Evolutionary conservation across 2,888 invertebrate species (phyloP).

Genomic region (Emmelina monodactyla): DNA sequence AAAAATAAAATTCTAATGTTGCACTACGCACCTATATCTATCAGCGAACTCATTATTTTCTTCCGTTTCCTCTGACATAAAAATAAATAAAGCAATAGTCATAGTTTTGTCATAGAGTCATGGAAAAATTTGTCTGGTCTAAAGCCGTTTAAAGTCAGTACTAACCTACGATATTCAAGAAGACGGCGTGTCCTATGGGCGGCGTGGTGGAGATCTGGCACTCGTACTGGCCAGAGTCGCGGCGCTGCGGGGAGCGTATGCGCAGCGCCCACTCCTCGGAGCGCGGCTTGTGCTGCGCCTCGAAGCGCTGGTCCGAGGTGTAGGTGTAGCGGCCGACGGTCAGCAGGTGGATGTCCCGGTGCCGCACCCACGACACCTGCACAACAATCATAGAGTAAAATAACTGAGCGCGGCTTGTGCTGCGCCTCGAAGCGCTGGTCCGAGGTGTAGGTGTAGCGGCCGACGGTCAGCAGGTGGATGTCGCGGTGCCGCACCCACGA

Average conservation of each 20-base stretch:
- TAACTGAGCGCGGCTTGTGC: conserved; percentile 83
- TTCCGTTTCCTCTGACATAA: too few species aligned
- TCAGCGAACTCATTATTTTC: too few species aligned
- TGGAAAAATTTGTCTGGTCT: too few species aligned
- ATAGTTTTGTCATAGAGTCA: too few species aligned
- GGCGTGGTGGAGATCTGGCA: conserved; percentile 93
- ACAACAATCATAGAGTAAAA: too few species aligned
- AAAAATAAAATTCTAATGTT: too few species aligned
- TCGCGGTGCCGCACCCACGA: conserved; percentile 93
- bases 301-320: conserved; percentile 82
- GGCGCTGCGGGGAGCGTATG: conserved; percentile 71
- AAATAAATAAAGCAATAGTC: too few species aligned
- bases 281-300: conserved; percentile 82
- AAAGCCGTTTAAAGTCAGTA: conserved; percentile 6
- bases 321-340: conserved; percentile 91
- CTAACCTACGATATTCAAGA: conserved; percentile 85
- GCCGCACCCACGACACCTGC: conserved; percentile 92
- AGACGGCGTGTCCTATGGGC: conserved; percentile 83
- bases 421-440: conserved; percentile 84
- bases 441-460: conserved; percentile 85
- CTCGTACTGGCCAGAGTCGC: conserved; percentile 88
- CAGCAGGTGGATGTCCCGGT: conserved; percentile 88
- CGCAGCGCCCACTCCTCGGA: conserved; percentile 88
- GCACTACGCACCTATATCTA: too few species aligned
- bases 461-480: conserved; percentile 88